Evolutionary conservation across 2,888 invertebrate species (phyloP), one percentile per base, ranked within the genome.

Genomic region (Drosophila robusta): DNA sequence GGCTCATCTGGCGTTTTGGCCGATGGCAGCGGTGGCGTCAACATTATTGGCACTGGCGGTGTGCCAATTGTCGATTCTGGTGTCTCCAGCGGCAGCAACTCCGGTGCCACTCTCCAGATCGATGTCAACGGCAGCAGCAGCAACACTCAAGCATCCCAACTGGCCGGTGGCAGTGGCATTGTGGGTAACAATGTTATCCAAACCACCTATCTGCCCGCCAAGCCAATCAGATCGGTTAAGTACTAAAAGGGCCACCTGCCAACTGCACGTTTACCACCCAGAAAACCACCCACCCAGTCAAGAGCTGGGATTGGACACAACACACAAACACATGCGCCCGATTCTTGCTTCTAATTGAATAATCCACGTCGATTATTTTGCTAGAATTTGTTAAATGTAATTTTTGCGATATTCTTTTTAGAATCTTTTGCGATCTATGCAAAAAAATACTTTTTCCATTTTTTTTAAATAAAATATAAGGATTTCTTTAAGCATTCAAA

Each of bases 151-250:
- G n/a, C 67, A 16, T 12, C 58, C 7, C 58, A 61, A 4, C 12
- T 66, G 41, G 60, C 11, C 5, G 42, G 36, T 12, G 56, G 49
- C 42, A 42, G n/a, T n/a, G 26, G 47, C 4, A 12, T 45, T 0
- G 39, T 56, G 22, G 70, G 70, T 56, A 66, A 56, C 70, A 65
- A 56, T 38, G 38, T 78, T 16, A 70, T 78, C 36, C 84, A 65
- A 64, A 85, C 83, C 44, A 75, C 74, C 18, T 90, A 90, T 54
- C 70, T 90, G 77, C 90, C 90, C 42, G 34, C 82, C 32, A 86
- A 77, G 65, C 84, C 86, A 42, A 72, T 75, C 57, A 52, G 75
- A 9, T 76, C 74, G 12, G 62, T 50, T 38, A 75, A 62, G 54
- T 78, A 67, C 67, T 78, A 67, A 57, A 12, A 8, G 61, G 57